Conservation (phyloP, 2,113 vertebrate genomes). For the Siniperca chuatsi region DNA sequence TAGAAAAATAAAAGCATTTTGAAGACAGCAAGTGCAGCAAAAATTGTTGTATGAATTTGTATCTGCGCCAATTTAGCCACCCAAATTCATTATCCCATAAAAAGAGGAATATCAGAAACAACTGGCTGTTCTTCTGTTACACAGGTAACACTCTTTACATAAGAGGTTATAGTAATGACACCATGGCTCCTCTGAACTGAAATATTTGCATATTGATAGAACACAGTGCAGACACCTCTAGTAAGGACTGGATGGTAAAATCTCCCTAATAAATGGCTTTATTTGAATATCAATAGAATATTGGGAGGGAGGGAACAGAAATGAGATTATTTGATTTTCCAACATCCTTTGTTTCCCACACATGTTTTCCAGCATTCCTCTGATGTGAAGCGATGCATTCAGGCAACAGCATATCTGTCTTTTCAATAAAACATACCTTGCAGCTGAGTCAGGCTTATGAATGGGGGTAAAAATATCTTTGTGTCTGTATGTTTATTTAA, state of each 20-base stretch:
- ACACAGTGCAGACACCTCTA: slow-evolving; percentile 33
- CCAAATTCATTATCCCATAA: slow-evolving; percentile 59
- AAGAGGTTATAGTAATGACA: slow-evolving; percentile 69
- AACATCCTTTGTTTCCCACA: slow-evolving; percentile 33
- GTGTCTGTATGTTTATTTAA: neutral
- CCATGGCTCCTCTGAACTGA: slow-evolving; percentile 57
- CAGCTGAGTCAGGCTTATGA: neutral
- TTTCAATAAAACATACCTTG: neutral
- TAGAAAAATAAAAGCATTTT: neutral
- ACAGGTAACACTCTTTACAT: slow-evolving; percentile 59
- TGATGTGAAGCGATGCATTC: slow-evolving; percentile 19
- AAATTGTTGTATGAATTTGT: slow-evolving; percentile 17
- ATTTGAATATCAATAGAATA: slow-evolving; percentile 78
- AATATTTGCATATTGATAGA: slow-evolving; percentile 80
- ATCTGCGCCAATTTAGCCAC: slow-evolving; percentile 21
- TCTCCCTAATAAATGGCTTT: slow-evolving; percentile 63
- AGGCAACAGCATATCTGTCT: slow-evolving; percentile 3
- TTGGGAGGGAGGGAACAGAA: slow-evolving; percentile 32
- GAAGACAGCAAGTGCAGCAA: neutral
- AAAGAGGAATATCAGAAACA: slow-evolving; percentile 47
- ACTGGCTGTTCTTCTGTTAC: slow-evolving; percentile 35
- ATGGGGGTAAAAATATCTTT: neutral
- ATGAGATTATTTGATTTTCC: slow-evolving; percentile 48
- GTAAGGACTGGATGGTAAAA: slow-evolving; percentile 39
- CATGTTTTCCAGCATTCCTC: slow-evolving; percentile 17